These are phyloP conservation scores for Gallinago solitaria DNA, from an alignment of 2,797 vertebrate genomes.

Conservation along the genomic window DNA sequence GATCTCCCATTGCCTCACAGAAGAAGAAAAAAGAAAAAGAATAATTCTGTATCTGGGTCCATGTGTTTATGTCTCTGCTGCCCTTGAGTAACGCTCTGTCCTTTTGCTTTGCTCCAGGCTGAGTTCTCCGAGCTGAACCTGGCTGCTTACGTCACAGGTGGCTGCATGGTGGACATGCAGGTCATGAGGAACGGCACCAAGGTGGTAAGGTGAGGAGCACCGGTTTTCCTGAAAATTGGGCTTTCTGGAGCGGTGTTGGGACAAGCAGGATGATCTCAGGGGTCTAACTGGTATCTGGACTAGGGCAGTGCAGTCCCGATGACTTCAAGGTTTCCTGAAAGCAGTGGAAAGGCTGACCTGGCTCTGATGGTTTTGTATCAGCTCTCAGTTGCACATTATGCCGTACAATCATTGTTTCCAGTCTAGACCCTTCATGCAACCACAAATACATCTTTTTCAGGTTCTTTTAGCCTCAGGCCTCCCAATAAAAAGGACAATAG, in stretches of 20 bases:
- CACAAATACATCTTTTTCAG: neutral
- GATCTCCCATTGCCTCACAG: neutral
- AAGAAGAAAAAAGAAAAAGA: neutral
- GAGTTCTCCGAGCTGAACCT: slow-evolving; percentile 96
- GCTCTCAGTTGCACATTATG: neutral
- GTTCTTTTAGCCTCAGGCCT: neutral
- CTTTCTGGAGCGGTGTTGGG: neutral
- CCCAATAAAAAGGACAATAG: neutral
- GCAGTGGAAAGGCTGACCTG: neutral
- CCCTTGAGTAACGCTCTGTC: neutral
- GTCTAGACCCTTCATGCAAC: neutral
- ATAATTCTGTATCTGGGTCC: neutral
- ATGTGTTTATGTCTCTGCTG: neutral
- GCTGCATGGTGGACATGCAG: slow-evolving; percentile 96
- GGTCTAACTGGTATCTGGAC: neutral
- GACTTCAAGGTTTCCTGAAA: neutral
- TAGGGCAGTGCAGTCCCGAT: neutral
- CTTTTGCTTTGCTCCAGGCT: slow-evolving; percentile 79
- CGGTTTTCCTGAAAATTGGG: neutral
- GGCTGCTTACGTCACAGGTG: slow-evolving; percentile 88
- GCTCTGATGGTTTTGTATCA: neutral
- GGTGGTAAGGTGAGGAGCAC: slow-evolving; percentile 88
- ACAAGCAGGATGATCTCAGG: neutral
- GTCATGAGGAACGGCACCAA: slow-evolving; percentile 88
- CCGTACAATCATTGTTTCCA: neutral